Evolutionary conservation across 2,113 vertebrate genomes (phyloP).

Genomic region (Puntigrus tetrazona): DNA sequence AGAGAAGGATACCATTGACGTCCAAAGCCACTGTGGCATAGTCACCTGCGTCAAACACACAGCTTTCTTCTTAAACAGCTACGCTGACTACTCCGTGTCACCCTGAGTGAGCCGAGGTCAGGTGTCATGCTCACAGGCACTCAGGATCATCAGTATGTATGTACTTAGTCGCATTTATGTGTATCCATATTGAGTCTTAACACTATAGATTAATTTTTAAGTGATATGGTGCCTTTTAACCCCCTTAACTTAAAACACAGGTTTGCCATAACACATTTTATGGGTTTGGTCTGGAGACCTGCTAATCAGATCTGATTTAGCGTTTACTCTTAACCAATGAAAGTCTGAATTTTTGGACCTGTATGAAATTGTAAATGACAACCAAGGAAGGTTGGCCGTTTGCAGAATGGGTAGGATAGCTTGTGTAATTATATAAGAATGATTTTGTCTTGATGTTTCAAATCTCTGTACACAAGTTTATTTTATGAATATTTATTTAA

Average conservation of each 20-base stretch:
- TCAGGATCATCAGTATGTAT: slow-evolving; percentile 69
- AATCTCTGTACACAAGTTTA: slow-evolving; percentile 61
- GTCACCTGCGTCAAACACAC: slow-evolving; percentile 58
- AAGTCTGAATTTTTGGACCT: slow-evolving; percentile 61
- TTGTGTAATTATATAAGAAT: slow-evolving; percentile 59
- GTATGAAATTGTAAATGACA: slow-evolving; percentile 67
- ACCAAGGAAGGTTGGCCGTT: slow-evolving; percentile 57
- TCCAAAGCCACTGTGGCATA: slow-evolving; percentile 61
- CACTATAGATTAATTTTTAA: slow-evolving; percentile 73
- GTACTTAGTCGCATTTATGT: slow-evolving; percentile 60
- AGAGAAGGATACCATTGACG: slow-evolving; percentile 59
- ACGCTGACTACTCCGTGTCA: slow-evolving; percentile 63
- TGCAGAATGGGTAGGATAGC: slow-evolving; percentile 60
- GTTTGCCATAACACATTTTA: slow-evolving; percentile 70
- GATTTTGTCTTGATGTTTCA: slow-evolving; percentile 56
- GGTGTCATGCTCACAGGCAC: slow-evolving; percentile 63
- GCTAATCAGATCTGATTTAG: slow-evolving; percentile 52
- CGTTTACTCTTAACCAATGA: slow-evolving; percentile 59
- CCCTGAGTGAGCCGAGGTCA: slow-evolving; percentile 56
- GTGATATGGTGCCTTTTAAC: slow-evolving; percentile 78
- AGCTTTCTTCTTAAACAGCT: slow-evolving; percentile 66
- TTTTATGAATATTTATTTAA: slow-evolving; percentile 77
- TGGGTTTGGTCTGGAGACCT: slow-evolving; percentile 53
- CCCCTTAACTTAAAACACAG: slow-evolving; percentile 58
- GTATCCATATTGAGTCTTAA: slow-evolving; percentile 76